Base-by-base conservation (phyloP, 2,797 vertebrate species). In the Neosilurus hyrtlii region DNA sequence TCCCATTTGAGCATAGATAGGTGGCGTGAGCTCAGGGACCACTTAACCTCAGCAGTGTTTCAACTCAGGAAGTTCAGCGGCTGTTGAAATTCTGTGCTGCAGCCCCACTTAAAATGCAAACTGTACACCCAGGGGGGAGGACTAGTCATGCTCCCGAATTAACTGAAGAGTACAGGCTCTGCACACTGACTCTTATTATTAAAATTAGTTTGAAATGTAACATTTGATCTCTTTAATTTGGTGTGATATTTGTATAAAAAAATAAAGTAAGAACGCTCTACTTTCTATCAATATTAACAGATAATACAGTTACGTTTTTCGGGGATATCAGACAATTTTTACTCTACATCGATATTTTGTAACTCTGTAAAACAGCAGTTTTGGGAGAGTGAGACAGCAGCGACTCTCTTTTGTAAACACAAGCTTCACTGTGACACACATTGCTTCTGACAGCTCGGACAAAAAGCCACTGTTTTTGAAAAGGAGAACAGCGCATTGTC, bases 21-120 rank as follows among this genome's bases (percentile, higher is more conserved):
- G 93, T 93, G 93, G 92, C 89, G 88, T 93, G 92, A 94, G 94
- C 93, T 92, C 86, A 89, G 94, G 94, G 94, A 94, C 94, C 94
- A 95, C 94, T 95, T 95, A 95, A 95, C 94, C 94, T 91, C 91
- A 88, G 92, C 91, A 90, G 89, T 93, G 92, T 92, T 93, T 94
- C 93, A 94, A 92, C 92, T 93, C 89, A 90, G 93, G 91, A 93
- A 94, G 94, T 94, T 93, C 93, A 94, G 93, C 92, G 91, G 92
- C 94, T 93, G 93, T 92, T 93, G 89, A 92, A 92, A 93, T 92
- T 93, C 92, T 92, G 91, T 86, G 88, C 91, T 54, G 91, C 86
- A 37, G 91, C 91, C 91, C 92, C 92, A 92, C 91, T 95, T 95
- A 93, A 94, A 95, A 95, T 94, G 94, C 93, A 94, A 93, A 94